Percentiles rank a stretch among this genome's conserved stretches.
Evolutionary conservation across 1,140 invertebrate species (phyloP).

Genomic region (Drosophila varians): DNA sequence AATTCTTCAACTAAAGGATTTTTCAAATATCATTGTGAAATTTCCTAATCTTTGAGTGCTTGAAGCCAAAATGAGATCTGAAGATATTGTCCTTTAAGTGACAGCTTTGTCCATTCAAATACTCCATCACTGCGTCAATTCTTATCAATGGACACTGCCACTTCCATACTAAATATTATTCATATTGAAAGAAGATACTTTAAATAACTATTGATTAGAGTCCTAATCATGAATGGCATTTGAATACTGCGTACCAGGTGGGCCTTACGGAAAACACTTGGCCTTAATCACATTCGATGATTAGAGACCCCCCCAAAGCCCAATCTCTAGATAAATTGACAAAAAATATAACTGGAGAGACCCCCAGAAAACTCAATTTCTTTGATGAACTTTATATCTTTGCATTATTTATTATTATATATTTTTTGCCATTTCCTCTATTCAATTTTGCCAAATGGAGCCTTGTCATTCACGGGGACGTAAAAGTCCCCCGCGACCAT

Average conservation of each 20-base stretch:
- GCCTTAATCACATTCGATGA: neutral
- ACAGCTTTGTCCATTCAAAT: neutral
- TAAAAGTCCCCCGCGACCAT: slow-evolving; percentile 74
- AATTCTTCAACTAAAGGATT: too few species aligned
- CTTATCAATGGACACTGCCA: neutral
- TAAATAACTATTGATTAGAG: too few species aligned
- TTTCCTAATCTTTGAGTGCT: neutral
- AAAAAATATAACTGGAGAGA: slow-evolving; percentile 14
- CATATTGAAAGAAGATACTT: too few species aligned
- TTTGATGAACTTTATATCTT: slow-evolving; percentile 1
- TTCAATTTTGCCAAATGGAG: slow-evolving; percentile 83
- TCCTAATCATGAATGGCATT: slow-evolving; percentile 19
- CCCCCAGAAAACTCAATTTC: too few species aligned
- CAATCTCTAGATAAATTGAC: slow-evolving; percentile 32
- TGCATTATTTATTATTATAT: neutral
- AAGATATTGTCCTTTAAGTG: neutral
- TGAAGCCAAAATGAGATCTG: neutral
- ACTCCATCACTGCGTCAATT: neutral
- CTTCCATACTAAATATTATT: too few species aligned
- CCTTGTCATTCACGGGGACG: slow-evolving; percentile 62
- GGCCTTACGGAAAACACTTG: slow-evolving; percentile 7
- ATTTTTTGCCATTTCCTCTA: neutral
- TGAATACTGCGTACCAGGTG: neutral
- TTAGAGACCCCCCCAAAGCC: slow-evolving; percentile 21
- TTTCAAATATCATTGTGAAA: neutral